A percentile compares a stretch with the other conserved stretches of the same genome.
These are phyloP conservation scores for Onthophagus taurus DNA, from an alignment of 1,140 invertebrate genomes.

Conservation along the genomic window DNA sequence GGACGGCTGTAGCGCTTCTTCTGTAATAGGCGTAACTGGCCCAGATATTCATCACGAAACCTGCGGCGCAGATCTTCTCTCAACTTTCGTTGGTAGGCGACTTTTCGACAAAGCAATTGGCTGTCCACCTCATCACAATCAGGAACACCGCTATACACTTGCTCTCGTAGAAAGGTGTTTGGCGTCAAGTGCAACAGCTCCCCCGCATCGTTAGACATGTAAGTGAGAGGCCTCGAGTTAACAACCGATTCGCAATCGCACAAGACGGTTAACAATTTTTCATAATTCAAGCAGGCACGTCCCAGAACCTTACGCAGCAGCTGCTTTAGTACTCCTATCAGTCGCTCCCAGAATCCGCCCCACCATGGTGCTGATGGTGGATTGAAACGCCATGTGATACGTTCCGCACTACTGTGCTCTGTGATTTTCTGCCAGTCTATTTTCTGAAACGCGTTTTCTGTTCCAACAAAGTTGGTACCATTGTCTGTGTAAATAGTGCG, in stretches of 20 bases:
- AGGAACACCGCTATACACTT: constrained; percentile 10
- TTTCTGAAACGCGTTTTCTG: constrained; percentile 21
- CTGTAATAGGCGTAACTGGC: not conserved
- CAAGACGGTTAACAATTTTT: constrained; percentile 31
- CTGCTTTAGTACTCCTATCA: constrained; percentile 35
- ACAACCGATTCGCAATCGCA: constrained; percentile 30
- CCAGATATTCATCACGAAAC: constrained; percentile 8
- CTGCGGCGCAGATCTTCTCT: constrained; percentile 2
- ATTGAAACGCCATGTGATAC: constrained; percentile 20
- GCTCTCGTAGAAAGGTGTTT: constrained; percentile 18
- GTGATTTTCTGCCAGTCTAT: constrained; percentile 26
- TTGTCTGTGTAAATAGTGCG: constrained; percentile 22
- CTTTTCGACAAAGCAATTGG: constrained; percentile 2
- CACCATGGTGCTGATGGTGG: too few species aligned
- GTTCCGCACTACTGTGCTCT: not conserved
- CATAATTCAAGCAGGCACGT: constrained; percentile 22
- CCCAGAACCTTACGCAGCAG: constrained; percentile 27
- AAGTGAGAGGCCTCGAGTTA: constrained; percentile 33
- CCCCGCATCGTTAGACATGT: constrained; percentile 10
- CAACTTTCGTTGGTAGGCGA: constrained; percentile 13
- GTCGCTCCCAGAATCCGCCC: constrained; percentile 37
- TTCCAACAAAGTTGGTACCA: constrained; percentile 30
- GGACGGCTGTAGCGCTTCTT: not conserved
- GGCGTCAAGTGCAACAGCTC: too few species aligned
- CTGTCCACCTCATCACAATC: constrained; percentile 17